Percentiles rank a stretch among this genome's conserved stretches.
phyloP scores from a whole-genome alignment of 2,113 vertebrate genomes.

The Lamprotornis superbus region DNA sequence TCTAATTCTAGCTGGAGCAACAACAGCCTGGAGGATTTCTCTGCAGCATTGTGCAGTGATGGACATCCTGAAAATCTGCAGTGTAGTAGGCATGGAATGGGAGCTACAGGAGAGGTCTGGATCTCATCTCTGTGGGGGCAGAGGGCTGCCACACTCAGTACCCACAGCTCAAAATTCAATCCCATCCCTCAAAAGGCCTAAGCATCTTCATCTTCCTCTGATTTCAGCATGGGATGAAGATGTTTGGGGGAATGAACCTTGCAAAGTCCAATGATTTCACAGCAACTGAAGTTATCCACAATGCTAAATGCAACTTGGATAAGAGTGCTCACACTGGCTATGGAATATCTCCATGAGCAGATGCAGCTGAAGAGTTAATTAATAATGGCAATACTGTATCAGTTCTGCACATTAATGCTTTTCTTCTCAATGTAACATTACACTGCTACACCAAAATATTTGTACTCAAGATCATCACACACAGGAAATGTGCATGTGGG shows the following conservation, averaged over 20 bases:
- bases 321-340: not conserved
- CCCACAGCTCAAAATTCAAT: not conserved
- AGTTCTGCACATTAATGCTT: not conserved
- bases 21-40: not conserved
- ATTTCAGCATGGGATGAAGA: not conserved
- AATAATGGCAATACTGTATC: not conserved
- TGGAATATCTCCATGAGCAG: not conserved
- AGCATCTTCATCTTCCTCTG: not conserved
- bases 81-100: fast-evolving
- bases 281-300: not conserved
- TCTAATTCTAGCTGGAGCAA: not conserved
- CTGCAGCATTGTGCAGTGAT: not conserved
- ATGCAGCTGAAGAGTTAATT: not conserved
- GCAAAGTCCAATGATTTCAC: not conserved
- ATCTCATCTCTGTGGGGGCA: not conserved
- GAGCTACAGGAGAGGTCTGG: not conserved
- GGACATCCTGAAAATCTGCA: not conserved
- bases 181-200: not conserved
- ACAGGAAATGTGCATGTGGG: fast-evolving
- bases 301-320: not conserved
- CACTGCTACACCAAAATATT: not conserved
- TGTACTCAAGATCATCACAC: not conserved
- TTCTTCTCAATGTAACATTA: not conserved
- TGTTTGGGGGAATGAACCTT: not conserved
- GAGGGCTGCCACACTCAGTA: not conserved